These are phyloP conservation scores for Tetramorium bicarinatum DNA, from an alignment of 2,888 invertebrate genomes.

Conservation along the genomic window DNA sequence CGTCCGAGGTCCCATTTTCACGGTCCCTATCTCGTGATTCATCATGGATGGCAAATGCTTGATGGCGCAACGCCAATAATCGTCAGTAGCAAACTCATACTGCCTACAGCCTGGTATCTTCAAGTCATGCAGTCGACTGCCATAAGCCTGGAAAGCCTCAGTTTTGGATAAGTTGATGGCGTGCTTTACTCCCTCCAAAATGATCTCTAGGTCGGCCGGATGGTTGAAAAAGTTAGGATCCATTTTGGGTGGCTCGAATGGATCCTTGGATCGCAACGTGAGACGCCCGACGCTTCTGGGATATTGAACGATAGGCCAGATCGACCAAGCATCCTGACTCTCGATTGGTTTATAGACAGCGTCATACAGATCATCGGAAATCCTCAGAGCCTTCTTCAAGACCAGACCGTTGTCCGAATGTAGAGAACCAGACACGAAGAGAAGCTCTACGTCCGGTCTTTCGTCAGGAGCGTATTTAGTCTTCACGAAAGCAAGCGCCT, in stretches of 20 bases:
- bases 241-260: conserved; percentile 91
- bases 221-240: conserved; percentile 94
- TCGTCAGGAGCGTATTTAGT: conserved; percentile 85
- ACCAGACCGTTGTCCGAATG: conserved; percentile 87
- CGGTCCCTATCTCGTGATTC: conserved; percentile 89
- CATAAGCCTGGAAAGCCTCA: conserved; percentile 86
- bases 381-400: conserved; percentile 81
- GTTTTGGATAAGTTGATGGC: conserved; percentile 87
- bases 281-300: conserved; percentile 91
- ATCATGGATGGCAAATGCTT: conserved; percentile 89
- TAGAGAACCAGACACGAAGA: conserved; percentile 87
- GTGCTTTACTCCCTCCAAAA: conserved; percentile 88
- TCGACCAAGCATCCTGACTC: conserved; percentile 86
- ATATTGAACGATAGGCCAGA: conserved; percentile 91
- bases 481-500: conserved; percentile 85
- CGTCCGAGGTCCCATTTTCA: conserved; percentile 87
- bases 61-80: conserved; percentile 90
- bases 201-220: conserved; percentile 85
- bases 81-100: conserved; percentile 87
- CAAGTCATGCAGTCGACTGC: conserved; percentile 83
- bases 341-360: conserved; percentile 86
- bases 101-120: conserved; percentile 88
- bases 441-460: conserved; percentile 86
- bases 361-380: conserved; percentile 85
- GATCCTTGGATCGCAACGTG: conserved; percentile 90